Evolutionary conservation across 2,113 vertebrate genomes (phyloP), one percentile per base, ranked within the genome.

Genomic region (Salminus brasiliensis): DNA sequence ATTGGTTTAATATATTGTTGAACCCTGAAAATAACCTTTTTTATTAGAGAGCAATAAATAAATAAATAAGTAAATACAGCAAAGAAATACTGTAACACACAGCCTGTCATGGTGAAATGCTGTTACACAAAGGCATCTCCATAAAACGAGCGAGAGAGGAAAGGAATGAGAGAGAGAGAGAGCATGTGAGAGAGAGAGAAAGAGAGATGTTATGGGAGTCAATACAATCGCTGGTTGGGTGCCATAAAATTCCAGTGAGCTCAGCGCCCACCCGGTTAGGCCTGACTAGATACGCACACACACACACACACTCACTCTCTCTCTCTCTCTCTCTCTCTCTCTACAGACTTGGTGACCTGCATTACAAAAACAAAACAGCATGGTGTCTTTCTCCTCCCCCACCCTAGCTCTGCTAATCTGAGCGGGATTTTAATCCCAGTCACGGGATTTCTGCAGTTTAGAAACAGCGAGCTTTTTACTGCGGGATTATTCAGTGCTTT

Each of bases 401-500:
- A 10, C 68, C 34, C 59, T 21, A 41, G 62, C 53, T 83, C 25
- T 52, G 62, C 53, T 83, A 63, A 85, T 82, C 77, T 67, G 16
- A 11, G 23, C 16, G 52, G 45, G 72, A 76, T 30, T 73, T 69
- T 80, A 82, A 85, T 80, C 73, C 43, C 53, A 76, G 45, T 68
- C 39, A 59, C 62, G 29, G 34, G 78, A 80, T 70, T 65, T 72
- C 55, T 76, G 73, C 36, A 66, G 1, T 65, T 52, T 34, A 30
- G 43, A 59, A 39, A 75, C 69, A 27, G 25, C 59, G 62, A 43
- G 71, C 23, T n/a, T 36, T 34, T 67, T 68, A 30, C 21, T 52
- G 43, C 41, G 25, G 60, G 80, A 77, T 77, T 67, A 78, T 73
- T 55, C 29, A 57, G 25, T 18, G 29, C 47, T 49, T 49, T 49